Evolutionary conservation across 1,140 invertebrate genomes (phyloP).

Genomic region (Copidosoma floridanum): DNA sequence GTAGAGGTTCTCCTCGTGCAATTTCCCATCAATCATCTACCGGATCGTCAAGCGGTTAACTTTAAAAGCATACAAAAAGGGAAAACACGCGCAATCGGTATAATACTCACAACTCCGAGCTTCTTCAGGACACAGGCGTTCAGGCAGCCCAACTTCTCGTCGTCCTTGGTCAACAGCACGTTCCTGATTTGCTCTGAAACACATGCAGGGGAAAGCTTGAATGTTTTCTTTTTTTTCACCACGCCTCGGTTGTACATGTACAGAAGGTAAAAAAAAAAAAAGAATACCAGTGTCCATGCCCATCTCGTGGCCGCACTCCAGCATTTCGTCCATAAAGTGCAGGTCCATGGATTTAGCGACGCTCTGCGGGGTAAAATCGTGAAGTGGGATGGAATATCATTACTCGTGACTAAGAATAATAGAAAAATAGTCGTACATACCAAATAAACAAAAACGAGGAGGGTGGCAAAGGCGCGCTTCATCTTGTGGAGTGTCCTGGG

Average conservation of each 20-base stretch:
- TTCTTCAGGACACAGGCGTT: constrained; percentile 1
- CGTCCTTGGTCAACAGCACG: neutral
- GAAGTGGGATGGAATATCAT: no score
- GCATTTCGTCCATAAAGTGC: neutral
- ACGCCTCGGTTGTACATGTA: no score
- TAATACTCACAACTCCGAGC: neutral
- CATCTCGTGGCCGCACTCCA: neutral
- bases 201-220: no score
- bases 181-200: neutral
- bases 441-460: neutral
- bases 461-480: neutral
- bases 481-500: no score
- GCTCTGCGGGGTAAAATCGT: no score
- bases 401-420: no score
- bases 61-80: neutral
- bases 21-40: neutral
- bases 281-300: neutral
- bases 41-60: neutral
- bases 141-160: neutral
- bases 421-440: neutral
- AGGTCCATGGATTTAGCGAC: neutral
- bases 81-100: neutral
- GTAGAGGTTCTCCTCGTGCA: neutral
- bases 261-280: no score
- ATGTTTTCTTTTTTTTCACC: no score